Evolutionary conservation across 2,888 invertebrate species (phyloP), one percentile per base, ranked within the genome.

Genomic region (Cacoxenus indagator): DNA sequence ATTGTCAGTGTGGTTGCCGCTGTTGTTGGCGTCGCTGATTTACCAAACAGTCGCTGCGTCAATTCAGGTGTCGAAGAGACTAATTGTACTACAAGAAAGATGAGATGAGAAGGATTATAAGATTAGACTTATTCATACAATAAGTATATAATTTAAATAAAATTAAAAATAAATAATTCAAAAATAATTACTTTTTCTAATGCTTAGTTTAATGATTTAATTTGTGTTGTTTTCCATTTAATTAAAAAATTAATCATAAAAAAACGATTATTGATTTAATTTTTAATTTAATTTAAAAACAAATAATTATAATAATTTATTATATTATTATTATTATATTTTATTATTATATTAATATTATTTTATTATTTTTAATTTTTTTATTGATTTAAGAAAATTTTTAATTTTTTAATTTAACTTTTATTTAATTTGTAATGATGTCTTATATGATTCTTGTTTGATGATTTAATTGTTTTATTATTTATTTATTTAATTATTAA

Each of bases 21-120:
- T 67, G 68, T 55, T 70, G 68, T 68, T 64, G 75, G 78, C 67
- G 73, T 78, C 6, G 66, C 61, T 45, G 74, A 67, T 19, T 68
- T 64, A 17, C 88, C 87, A 55, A 87, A 86, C 0, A 87, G 82
- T 43, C 87, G 78, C 74, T 87, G 87, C 11, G 87, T 87, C 11
- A 87, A 76, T 75, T 87, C 87, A 0, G 87, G 84, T 11, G 86
- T 84, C 27, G 83, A 82, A 75, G 73, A n/a, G 67, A 78, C 76
- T 70, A 75, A 81, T 77, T 78, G 70, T 5, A 71, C 68, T 17
- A 37, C 9, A n/a, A 54, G 11, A 14, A 45, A n/a, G n/a, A n/a
- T n/a, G n/a, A n/a, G n/a, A n/a, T n/a, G n/a, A n/a, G n/a, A n/a
- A n/a, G n/a, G n/a, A n/a, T 1, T 14, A 14, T 0, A 4, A n/a